phyloP scores from a whole-genome alignment of 2,113 vertebrate species.

The Crotalus viridis region DNA sequence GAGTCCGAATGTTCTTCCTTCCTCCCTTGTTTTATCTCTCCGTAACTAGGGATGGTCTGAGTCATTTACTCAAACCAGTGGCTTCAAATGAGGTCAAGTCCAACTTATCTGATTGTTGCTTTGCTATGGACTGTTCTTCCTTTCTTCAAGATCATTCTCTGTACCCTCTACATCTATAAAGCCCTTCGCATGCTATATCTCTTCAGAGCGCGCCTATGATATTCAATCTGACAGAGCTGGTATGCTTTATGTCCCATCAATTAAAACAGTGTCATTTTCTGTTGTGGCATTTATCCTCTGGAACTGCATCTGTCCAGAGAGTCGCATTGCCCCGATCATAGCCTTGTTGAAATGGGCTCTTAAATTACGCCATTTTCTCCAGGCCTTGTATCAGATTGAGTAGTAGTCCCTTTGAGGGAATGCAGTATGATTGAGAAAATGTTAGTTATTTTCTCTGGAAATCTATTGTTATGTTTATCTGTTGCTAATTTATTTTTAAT shows the following conservation, averaged over 20 bases:
- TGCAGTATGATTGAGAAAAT: not conserved
- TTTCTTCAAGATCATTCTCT: not conserved
- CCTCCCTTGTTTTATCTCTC: not conserved
- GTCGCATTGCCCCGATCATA: not conserved
- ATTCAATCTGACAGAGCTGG: not conserved
- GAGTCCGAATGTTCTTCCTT: not conserved
- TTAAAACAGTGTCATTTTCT: not conserved
- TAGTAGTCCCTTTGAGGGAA: not conserved
- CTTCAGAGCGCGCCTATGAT: not conserved
- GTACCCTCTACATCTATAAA: not conserved
- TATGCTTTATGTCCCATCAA: not conserved
- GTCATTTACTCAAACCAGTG: not conserved
- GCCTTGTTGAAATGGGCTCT: not conserved
- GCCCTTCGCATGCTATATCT: not conserved
- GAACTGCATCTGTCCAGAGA: not conserved
- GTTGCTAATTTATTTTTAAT: not conserved
- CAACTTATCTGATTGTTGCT: not conserved
- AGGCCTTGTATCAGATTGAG: not conserved
- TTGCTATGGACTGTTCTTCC: not conserved
- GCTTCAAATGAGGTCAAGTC: not conserved
- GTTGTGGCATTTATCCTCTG: not conserved
- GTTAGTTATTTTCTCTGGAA: not conserved
- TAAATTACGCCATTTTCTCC: not conserved
- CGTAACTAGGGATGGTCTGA: not conserved
- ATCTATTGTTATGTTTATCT: not conserved